A percentile compares a stretch with the other conserved stretches of the same genome.
These are phyloP conservation scores for Megalurothrips usitatus DNA, from an alignment of 2,888 invertebrate genomes.

Conservation along the genomic window DNA sequence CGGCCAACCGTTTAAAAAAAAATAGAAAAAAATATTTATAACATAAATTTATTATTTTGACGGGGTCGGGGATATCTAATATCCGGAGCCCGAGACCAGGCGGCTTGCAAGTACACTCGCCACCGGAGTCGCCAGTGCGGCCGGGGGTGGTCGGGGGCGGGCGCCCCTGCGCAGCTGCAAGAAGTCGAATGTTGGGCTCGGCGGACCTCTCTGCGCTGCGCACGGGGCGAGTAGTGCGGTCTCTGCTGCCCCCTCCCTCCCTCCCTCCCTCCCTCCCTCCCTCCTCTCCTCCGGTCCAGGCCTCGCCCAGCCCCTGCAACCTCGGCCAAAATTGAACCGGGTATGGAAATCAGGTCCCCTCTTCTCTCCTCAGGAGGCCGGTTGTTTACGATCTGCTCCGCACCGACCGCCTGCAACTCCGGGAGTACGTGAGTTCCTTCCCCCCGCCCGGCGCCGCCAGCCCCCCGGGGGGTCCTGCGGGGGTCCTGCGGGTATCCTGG, in stretches of 20 bases:
- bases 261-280: not conserved
- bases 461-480: too few species aligned
- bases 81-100: too few species aligned
- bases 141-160: too few species aligned
- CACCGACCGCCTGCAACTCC: not conserved
- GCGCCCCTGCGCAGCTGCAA: too few species aligned
- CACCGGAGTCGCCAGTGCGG: not conserved
- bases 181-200: too few species aligned
- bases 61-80: too few species aligned
- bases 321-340: constrained; percentile 20
- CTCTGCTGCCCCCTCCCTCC: not conserved
- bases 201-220: too few species aligned
- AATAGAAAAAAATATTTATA: too few species aligned
- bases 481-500: not conserved
- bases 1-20: too few species aligned
- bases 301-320: not conserved
- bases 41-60: too few species aligned
- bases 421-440: not conserved
- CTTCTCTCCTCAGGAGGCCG: constrained; percentile 6
- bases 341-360: constrained; percentile 15
- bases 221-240: not conserved
- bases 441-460: too few species aligned
- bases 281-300: not conserved
- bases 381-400: not conserved
- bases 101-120: too few species aligned